phyloP scores from a whole-genome alignment of 2,113 vertebrate genomes.

The Syngnathus scovelli region DNA sequence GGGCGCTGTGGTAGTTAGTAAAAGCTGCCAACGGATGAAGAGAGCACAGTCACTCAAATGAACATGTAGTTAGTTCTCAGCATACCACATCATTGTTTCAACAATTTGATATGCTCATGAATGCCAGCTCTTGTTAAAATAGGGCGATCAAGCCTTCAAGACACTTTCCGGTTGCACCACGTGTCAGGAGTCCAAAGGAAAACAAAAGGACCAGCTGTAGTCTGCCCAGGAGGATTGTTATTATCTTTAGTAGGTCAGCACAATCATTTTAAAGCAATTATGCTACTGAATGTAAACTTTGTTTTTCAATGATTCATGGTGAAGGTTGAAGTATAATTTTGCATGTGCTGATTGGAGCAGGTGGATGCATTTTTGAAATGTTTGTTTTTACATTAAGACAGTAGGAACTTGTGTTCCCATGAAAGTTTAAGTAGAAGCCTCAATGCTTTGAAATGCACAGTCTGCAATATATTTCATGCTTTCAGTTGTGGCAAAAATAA shows the following conservation, averaged over 20 bases:
- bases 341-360: no score
- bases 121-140: not conserved
- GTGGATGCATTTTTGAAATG: no score
- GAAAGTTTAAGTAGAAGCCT: not conserved
- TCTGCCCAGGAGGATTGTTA: not conserved
- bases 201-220: slow-evolving; percentile 1
- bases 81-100: no score
- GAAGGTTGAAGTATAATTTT: no score
- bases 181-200: not conserved
- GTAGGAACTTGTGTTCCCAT: no score
- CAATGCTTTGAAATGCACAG: not conserved
- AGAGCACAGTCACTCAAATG: no score
- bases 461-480: not conserved
- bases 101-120: no score
- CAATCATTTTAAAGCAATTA: not conserved
- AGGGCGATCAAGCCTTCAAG: not conserved
- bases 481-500: not conserved
- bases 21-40: not conserved
- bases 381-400: no score
- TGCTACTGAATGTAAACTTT: not conserved
- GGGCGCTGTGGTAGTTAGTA: not conserved
- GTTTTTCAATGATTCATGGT: not conserved
- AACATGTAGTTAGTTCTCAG: no score
- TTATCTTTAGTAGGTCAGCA: not conserved
- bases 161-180: not conserved